phyloP scores from a whole-genome alignment of 30 jellyfish, hydroid and myxozoan genomes.

The Chrysaora quinquecirrha region DNA sequence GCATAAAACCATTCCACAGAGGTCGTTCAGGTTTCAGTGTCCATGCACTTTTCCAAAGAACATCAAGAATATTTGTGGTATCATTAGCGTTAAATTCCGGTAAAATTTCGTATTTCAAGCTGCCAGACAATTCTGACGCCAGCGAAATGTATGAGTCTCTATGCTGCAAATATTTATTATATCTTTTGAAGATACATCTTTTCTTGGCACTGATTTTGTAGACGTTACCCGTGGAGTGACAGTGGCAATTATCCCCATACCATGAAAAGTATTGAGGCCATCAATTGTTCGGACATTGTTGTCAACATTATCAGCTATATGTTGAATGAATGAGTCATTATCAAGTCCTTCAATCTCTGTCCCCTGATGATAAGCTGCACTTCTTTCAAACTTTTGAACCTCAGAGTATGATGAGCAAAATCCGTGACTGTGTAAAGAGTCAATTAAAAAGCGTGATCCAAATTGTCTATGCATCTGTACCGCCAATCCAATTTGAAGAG shows the following conservation, averaged over 20 bases:
- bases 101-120: background rate
- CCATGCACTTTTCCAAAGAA: background rate
- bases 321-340: background rate
- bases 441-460: slow-evolving; percentile 6
- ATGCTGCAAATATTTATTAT: background rate
- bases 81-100: background rate
- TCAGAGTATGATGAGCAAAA: slow-evolving; percentile 2
- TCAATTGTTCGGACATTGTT: background rate
- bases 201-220: background rate
- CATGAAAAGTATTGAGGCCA: background rate
- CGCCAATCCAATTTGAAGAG: slow-evolving; percentile 22
- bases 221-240: slow-evolving; percentile 10
- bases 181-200: slow-evolving; percentile 1
- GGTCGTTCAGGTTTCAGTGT: background rate
- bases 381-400: background rate
- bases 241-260: background rate
- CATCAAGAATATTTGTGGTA: background rate
- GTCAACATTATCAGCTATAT: background rate
- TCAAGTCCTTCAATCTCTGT: background rate
- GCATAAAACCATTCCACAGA: slow-evolving; percentile 15
- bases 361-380: background rate
- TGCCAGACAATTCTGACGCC: background rate
- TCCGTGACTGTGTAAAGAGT: background rate
- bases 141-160: background rate
- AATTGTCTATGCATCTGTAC: slow-evolving; percentile 19